Conservation (phyloP, 2,888 invertebrate species). For the Macropis europaea region DNA sequence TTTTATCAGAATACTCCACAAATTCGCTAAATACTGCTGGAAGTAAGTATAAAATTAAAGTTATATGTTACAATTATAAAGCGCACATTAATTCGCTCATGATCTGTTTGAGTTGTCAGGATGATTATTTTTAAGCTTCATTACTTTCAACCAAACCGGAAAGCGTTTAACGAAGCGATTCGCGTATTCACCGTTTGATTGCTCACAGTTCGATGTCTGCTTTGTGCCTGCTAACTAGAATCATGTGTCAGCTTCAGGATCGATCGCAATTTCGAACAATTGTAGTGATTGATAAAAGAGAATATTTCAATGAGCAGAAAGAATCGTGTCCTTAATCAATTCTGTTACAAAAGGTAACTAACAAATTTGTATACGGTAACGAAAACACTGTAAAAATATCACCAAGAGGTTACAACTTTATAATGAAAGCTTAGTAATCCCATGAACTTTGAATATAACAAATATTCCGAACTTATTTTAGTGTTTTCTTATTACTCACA, state of each 20-base stretch:
- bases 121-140: slow-evolving; percentile 48
- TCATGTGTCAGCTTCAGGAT: slow-evolving; percentile 33
- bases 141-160: slow-evolving; percentile 61
- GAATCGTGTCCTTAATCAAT: not conserved
- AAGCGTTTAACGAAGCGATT: slow-evolving; percentile 62
- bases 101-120: slow-evolving; percentile 40
- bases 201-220: slow-evolving; percentile 53
- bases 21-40: no score
- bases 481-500: no score
- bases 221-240: slow-evolving; percentile 55
- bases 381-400: no score
- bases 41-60: no score
- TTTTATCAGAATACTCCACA: no score
- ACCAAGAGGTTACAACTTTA: no score
- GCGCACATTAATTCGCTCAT: slow-evolving; percentile 42
- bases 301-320: not conserved
- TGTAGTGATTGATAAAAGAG: slow-evolving; percentile 3
- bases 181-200: slow-evolving; percentile 37
- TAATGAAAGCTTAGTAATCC: no score
- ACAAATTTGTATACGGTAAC: no score
- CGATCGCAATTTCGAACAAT: slow-evolving; percentile 16
- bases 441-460: no score
- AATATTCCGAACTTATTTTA: no score
- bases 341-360: no score
- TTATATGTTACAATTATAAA: slow-evolving; percentile 5